Evolutionary conservation across 1,140 invertebrate genomes (phyloP).

Genomic region (Drosophila repletoides): DNA sequence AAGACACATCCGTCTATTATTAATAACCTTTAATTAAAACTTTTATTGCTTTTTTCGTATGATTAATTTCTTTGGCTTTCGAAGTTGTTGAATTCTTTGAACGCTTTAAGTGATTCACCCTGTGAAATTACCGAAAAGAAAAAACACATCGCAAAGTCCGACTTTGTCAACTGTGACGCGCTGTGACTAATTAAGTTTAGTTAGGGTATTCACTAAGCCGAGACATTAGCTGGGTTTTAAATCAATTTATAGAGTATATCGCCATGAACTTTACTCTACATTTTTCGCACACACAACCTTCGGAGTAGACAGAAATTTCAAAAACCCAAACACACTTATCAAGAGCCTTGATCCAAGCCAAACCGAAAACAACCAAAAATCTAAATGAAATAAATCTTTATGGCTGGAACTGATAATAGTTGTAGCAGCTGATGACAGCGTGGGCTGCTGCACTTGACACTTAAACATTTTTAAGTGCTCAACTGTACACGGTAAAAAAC

Average conservation of each 20-base stretch:
- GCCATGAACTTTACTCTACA: conserved; percentile 51
- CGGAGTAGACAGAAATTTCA: conserved; percentile 27
- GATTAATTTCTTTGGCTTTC: conserved; percentile 23
- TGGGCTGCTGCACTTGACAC: conserved; percentile 69
- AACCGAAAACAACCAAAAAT: conserved; percentile 27
- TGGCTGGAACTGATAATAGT: conserved; percentile 41
- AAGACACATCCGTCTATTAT: neutral
- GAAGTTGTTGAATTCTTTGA: neutral
- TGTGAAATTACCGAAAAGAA: neutral
- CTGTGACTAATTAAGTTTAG: conserved; percentile 8
- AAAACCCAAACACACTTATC: conserved; percentile 49
- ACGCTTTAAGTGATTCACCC: conserved; percentile 15
- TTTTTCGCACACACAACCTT: conserved; percentile 22
- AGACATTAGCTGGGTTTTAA: neutral
- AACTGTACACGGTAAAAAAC: conserved; percentile 43
- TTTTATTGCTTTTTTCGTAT: neutral
- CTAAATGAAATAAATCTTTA: conserved; percentile 30
- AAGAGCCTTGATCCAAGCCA: conserved; percentile 53
- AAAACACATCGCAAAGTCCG: neutral
- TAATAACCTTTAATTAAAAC: conserved; percentile 1
- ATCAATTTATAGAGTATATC: neutral
- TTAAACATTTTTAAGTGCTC: conserved; percentile 45
- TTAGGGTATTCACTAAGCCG: conserved; percentile 3
- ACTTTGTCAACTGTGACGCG: conserved; percentile 1
- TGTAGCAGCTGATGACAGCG: conserved; percentile 39